Evolutionary conservation across 2,797 vertebrate genomes (phyloP), one percentile per base, ranked within the genome.

Genomic region (Poecilia velifera): DNA sequence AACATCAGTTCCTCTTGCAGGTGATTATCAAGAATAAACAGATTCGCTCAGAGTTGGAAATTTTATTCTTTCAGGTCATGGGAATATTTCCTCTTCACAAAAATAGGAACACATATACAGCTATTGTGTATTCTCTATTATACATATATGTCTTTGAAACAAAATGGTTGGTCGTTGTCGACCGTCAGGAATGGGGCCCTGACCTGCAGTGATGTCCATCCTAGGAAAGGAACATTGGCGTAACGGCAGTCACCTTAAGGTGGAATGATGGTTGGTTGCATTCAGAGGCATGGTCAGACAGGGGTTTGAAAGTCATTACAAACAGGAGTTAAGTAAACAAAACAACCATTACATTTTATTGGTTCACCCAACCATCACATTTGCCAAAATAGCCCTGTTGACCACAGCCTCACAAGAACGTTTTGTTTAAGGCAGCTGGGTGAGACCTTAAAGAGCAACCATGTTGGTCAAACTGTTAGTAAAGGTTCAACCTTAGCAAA

Each of bases 1-100:
- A 25, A 25, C 51, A 22, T 51, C 49, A 51, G 49, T 8, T 51
- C 49, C 20, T 51, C 49, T 51, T 3, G 20, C 20, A 22, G 2
- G 49, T 3, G 49, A 22, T 55, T 10, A 16, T 39, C 2, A 66
- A 49, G 9, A 88, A 89, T 20, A 84, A 16, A 77, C 64, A 4
- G 64, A 81, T 86, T 81, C 83, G 82, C 79, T 88, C 74, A 82
- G 81, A 91, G 84, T 86, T 85, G 57, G 78, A 93, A 92, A 87
- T 93, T 94, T 88, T 92, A 80, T 91, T 83, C 82, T 82, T 80
- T 92, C 82, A 73, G 80, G 77, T 92, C 88, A 84, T 90, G 91
- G 93, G 92, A 93, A 92, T 86, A 90, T 87, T 93, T 94, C 89
- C 89, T 94, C 89, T 92, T 92, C 91, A 93, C 90, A 95, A 94